Percentiles rank a stretch among this genome's conserved stretches.
Evolutionary conservation across 2,113 vertebrate species (phyloP).

Genomic region (Zapornia atra): DNA sequence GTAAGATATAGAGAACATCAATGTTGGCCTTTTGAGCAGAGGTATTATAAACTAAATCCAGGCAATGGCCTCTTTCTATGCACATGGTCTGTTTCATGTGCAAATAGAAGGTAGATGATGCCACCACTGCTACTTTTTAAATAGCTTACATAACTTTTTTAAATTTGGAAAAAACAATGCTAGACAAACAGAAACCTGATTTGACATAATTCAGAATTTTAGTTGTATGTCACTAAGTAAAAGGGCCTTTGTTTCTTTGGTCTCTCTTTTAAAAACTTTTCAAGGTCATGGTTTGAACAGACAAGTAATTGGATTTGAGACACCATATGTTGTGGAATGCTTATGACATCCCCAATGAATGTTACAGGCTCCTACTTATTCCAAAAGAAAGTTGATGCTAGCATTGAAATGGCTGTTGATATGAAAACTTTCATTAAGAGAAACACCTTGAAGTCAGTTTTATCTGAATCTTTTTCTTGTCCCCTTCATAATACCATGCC

Average conservation of each 20-base stretch:
- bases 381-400: conserved; percentile 1
- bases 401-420: conserved; percentile 8
- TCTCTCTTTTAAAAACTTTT: background rate
- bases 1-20: background rate
- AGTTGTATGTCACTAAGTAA: background rate
- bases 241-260: background rate
- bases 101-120: background rate
- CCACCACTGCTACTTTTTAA: background rate
- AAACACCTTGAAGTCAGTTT: conserved; percentile 1
- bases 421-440: background rate
- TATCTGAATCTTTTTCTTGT: background rate
- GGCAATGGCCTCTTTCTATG: background rate
- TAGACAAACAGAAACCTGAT: background rate
- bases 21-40: background rate
- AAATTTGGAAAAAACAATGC: background rate
- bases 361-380: background rate
- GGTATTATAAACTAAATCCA: background rate
- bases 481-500: background rate
- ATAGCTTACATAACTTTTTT: background rate
- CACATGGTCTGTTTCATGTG: rapidly evolving
- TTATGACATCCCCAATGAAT: conserved; percentile 30
- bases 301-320: conserved; percentile 55
- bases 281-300: conserved; percentile 60
- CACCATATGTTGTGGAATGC: conserved; percentile 39
- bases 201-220: background rate